Evolutionary conservation across 1,140 invertebrate genomes (phyloP), one percentile per base, ranked within the genome.

Genomic region (Pantala flavescens): DNA sequence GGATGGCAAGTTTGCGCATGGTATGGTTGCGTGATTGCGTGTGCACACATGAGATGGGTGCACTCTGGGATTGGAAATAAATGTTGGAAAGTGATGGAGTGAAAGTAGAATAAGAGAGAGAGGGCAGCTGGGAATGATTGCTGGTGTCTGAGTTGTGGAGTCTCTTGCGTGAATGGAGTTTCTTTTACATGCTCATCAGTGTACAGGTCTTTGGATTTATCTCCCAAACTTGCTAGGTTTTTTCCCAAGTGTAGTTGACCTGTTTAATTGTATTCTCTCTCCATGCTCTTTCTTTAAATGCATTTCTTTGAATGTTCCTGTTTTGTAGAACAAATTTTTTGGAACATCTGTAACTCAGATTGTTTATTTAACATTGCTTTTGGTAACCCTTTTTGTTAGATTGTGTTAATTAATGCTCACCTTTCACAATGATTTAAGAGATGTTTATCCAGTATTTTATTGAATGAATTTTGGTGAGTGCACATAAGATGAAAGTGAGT

Each of bases 381-480:
- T 16, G 49, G n/a, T 21, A 63, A 21, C 49, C 49, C 49, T 63
- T 63, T 63, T 19, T 63, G n/a, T 21, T 63, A 19, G 16, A 63
- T 63, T 3, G 49, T 63, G 49, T 63, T 63, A 21, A 63, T 63
- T 63, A 12, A 63, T 63, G 14, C n/a, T 21, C 49, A 63, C 49
- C 49, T 63, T 21, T 21, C 14, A 14, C 49, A 63, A 19, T 63
- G 28, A 36, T 63, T 63, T 63, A 16, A 19, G 49, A 63, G n/a
- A 63, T 63, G 12, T 63, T 63, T 63, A 63, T 63, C 49, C 49
- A 63, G 49, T 63, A 63, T 63, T 63, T 63, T 19, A 63, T 63
- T 63, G 49, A 63, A 12, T 63, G 49, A 16, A 63, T 63, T 63
- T 63, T 63, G 49, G 49, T 63, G 49, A 63, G 49, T 63, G 49